These are phyloP conservation scores for Ifrita kowaldi DNA, from an alignment of 2,113 vertebrate genomes.

Conservation along the genomic window DNA sequence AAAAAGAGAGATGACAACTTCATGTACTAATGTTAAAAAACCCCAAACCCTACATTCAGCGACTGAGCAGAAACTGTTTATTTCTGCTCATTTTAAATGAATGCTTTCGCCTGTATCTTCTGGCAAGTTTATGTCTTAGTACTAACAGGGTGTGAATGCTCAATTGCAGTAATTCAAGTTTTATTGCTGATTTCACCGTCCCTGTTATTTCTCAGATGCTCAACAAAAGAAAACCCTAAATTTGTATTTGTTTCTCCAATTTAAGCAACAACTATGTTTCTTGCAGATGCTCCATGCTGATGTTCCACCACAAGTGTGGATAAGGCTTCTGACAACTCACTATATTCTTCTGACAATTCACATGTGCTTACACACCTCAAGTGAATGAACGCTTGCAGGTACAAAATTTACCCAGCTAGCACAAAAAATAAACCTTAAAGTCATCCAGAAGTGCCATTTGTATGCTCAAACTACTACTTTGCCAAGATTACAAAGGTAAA, in stretches of 20 bases:
- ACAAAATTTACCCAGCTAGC: not conserved
- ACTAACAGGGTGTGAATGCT: not conserved
- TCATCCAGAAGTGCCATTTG: not conserved
- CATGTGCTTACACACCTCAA: not conserved
- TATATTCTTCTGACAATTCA: no score
- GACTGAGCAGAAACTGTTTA: not conserved
- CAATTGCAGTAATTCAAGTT: not conserved
- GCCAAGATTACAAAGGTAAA: not conserved
- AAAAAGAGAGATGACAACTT: not conserved
- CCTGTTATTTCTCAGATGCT: constrained; percentile 6
- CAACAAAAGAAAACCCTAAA: not conserved
- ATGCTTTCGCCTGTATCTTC: not conserved
- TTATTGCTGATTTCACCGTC: not conserved
- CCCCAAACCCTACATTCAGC: not conserved
- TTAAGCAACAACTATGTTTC: not conserved
- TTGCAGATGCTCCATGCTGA: not conserved
- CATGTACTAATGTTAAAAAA: not conserved
- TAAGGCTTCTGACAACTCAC: not conserved
- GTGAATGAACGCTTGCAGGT: not conserved
- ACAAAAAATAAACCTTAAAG: not conserved
- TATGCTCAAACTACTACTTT: not conserved
- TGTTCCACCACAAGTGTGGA: not conserved
- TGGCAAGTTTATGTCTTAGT: not conserved
- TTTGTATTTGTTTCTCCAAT: not conserved
- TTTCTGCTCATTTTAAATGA: not conserved